A percentile compares a stretch with the other conserved stretches of the same genome.
Conservation (phyloP, 1,140 invertebrate species). For the Drosophila leontia region DNA sequence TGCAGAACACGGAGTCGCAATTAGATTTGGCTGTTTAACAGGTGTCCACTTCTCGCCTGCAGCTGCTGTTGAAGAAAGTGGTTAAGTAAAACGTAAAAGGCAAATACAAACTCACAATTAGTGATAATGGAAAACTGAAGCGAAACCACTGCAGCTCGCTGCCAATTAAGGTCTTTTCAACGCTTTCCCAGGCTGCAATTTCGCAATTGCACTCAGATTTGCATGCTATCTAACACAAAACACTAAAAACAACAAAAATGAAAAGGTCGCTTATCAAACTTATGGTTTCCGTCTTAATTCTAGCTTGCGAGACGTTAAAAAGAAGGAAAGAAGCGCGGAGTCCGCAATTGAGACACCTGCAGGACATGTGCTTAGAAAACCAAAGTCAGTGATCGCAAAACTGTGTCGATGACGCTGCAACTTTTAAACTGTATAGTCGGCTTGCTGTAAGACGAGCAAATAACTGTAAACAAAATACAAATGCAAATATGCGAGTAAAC, state of each 20-base stretch:
- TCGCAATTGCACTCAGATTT: not conserved
- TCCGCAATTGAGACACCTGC: not conserved
- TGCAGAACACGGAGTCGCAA: slow-evolving; percentile 48
- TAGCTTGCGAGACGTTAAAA: not conserved
- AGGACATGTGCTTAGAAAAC: not conserved
- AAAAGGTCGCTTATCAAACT: slow-evolving; percentile 54
- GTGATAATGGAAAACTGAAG: not conserved
- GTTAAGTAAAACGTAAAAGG: not conserved
- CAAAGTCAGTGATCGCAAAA: too few relatives aligned
- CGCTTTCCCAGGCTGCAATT: not conserved
- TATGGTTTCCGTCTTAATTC: slow-evolving; percentile 35
- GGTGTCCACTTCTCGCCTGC: slow-evolving; percentile 12
- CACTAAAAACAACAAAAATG: slow-evolving; percentile 1
- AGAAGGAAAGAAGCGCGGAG: too few relatives aligned
- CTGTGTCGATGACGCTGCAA: too few relatives aligned
- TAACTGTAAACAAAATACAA: too few relatives aligned
- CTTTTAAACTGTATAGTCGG: too few relatives aligned
- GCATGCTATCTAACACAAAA: not conserved
- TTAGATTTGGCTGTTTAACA: slow-evolving; percentile 22
- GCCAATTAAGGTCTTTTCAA: slow-evolving; percentile 36
- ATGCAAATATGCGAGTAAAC: too few relatives aligned
- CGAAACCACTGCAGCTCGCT: slow-evolving; percentile 12
- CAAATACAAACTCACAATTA: slow-evolving; percentile 17
- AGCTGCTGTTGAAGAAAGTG: not conserved
- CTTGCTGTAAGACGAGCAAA: too few relatives aligned